Percentiles rank a stretch among this genome's conserved stretches.
Evolutionary conservation across 2,797 vertebrate genomes (phyloP).

Genomic region (Pseudochirops corinnae): DNA sequence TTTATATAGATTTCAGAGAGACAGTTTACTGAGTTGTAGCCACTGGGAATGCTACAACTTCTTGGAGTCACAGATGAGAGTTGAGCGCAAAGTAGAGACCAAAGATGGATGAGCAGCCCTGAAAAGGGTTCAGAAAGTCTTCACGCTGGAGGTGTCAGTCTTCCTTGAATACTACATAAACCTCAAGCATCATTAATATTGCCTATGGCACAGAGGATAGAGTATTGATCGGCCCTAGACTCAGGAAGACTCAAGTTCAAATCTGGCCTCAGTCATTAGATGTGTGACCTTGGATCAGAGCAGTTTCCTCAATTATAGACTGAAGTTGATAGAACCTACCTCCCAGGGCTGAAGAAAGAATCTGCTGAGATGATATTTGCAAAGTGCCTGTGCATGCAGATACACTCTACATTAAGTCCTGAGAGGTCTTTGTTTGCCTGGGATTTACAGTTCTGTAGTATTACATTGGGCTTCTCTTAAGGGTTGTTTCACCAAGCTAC

Average conservation of each 20-base stretch:
- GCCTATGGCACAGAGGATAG: neutral
- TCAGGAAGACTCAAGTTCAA: neutral
- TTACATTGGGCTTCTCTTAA: neutral
- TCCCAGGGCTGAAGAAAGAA: neutral
- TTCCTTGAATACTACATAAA: neutral
- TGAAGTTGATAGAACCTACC: neutral
- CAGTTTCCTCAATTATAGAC: neutral
- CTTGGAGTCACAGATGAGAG: neutral
- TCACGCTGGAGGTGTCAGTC: neutral
- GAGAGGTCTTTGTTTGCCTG: neutral
- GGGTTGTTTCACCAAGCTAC: neutral
- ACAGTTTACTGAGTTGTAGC: neutral
- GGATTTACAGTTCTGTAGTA: neutral
- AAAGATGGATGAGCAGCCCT: neutral
- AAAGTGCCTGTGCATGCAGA: too few species aligned
- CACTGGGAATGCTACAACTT: neutral
- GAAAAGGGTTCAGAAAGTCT: neutral
- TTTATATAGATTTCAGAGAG: neutral
- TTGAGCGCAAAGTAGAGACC: neutral
- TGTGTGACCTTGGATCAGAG: neutral
- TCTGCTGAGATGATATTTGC: too few species aligned
- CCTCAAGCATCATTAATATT: neutral
- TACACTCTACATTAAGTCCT: neutral
- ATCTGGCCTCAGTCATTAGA: neutral
- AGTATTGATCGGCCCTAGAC: neutral